These are phyloP conservation scores for Mus pahari DNA, from an alignment of 2,113 vertebrate species.

Conservation along the genomic window DNA sequence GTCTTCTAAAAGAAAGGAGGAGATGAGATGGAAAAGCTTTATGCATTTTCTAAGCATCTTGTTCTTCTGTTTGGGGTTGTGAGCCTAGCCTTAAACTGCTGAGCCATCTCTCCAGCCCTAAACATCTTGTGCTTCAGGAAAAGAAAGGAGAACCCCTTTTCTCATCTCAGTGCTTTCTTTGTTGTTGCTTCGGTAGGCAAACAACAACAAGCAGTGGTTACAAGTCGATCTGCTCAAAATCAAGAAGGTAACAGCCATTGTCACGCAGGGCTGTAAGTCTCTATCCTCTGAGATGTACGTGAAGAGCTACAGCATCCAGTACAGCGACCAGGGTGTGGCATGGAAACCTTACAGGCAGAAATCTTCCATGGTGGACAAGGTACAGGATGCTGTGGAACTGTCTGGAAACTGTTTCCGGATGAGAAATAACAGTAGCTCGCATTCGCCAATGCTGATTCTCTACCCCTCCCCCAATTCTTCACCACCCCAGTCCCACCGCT, in stretches of 20 bases:
- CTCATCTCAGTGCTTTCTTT: background rate
- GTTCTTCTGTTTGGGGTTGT: background rate
- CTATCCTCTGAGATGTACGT: conserved; percentile 91
- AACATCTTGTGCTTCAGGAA: background rate
- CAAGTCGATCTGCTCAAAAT: conserved; percentile 92
- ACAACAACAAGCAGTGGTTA: conserved; percentile 93
- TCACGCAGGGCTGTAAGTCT: conserved; percentile 93
- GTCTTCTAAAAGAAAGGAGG: background rate
- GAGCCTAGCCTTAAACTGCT: too few species aligned
- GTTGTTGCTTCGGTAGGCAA: conserved; percentile 84
- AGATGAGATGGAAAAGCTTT: background rate
- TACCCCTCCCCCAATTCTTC: background rate
- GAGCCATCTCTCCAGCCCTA: background rate
- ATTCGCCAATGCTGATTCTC: background rate
- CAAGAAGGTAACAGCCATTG: conserved; percentile 95
- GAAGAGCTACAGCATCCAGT: conserved; percentile 88
- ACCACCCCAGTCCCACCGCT: background rate
- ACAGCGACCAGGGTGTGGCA: conserved; percentile 89
- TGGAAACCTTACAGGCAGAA: conserved; percentile 91
- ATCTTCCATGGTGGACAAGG: conserved; percentile 87
- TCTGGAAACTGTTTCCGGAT: background rate
- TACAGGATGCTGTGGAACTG: conserved; percentile 69
- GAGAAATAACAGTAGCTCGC: background rate
- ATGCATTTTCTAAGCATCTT: background rate
- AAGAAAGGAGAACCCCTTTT: background rate